Evolutionary conservation across 2,113 vertebrate species (phyloP), one percentile per base, ranked within the genome.

Genomic region (Phalacrocorax carbo): DNA sequence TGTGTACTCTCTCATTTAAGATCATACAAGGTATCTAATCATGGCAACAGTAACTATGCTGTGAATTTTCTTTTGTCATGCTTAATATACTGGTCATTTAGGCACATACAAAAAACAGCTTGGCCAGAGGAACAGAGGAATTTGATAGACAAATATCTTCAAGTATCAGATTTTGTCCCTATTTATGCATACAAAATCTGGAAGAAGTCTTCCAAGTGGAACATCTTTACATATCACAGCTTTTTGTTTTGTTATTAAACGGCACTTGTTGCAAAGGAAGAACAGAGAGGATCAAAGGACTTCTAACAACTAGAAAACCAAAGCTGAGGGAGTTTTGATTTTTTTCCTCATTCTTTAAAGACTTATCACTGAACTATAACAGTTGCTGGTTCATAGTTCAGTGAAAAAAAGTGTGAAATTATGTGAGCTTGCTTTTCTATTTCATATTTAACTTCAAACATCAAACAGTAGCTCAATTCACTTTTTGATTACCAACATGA

Each of bases 41-140:
- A 58, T 58, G 52, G 97, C 94, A 97, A 97, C 96, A 79, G 96
- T 98, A 96, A 84, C 96, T 94, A 97, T 14, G 90, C 76, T 69
- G 64, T 61, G 80, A 55, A 93, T 98, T 97, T 92, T 86, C 90
- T 97, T 96, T 96, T 88, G 91, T 96, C 88, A 88, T 42, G 42
- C 86, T 92, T 94, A 94, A 97, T 70, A 82, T 64, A 96, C 82
- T 52, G 84, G 88, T 95, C 96, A 92, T 88, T 83, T 60, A 84
- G 76, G 61, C 85, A 83, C 75, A 82, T 90, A 51, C 77, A 86
- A 88, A 93, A 83, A 95, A 27, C 62, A 96, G 92, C 80, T 61
- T 58, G 79, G 83, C 76, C 81, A 82, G 60, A 75, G 52, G 68
- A 76, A 46, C 81, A 87, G 81, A 88, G 44, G 54, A 87, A 91